Percentiles rank a stretch among this genome's conserved stretches.
Conservation (phyloP, 1,140 invertebrate species). For the Trialeurodes vaporariorum region DNA sequence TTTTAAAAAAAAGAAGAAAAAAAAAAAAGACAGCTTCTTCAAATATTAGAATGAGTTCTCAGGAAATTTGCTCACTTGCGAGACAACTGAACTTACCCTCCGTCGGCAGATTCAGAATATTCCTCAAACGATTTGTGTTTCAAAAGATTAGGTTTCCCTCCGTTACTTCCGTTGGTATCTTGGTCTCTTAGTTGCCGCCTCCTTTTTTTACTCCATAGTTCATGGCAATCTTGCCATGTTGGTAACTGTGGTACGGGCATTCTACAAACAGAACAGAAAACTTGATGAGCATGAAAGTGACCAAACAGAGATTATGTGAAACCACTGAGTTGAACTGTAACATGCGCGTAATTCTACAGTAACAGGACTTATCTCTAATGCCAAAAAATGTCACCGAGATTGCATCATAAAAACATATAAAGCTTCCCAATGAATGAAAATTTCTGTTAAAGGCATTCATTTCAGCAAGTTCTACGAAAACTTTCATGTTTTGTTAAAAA, state of each 20-base stretch:
- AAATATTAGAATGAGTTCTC: not conserved
- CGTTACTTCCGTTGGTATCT: slow-evolving; percentile 39
- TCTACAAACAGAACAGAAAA: too few relatives aligned
- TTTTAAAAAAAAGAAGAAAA: not conserved
- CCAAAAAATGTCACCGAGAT: too few relatives aligned
- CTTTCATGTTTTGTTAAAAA: too few relatives aligned
- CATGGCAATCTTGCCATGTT: slow-evolving; percentile 96
- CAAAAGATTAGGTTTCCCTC: not conserved
- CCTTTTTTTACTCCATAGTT: slow-evolving; percentile 94
- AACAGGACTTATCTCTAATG: too few relatives aligned
- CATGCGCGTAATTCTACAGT: too few relatives aligned
- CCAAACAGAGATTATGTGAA: too few relatives aligned
- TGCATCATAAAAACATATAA: too few relatives aligned
- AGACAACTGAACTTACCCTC: not conserved
- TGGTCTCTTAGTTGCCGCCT: slow-evolving; percentile 66
- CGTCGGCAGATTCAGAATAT: not conserved
- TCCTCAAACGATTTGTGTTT: not conserved
- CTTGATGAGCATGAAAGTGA: too few relatives aligned
- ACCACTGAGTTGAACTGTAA: too few relatives aligned
- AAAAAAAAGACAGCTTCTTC: not conserved
- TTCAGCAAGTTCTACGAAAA: too few relatives aligned
- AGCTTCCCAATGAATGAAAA: too few relatives aligned
- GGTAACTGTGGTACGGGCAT: slow-evolving; percentile 74
- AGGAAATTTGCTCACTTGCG: not conserved
- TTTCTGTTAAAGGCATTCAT: too few relatives aligned